Percentiles rank a stretch among this genome's conserved stretches.
Evolutionary conservation across 2,113 vertebrate genomes (phyloP).

Genomic region (Rattus rattus): DNA sequence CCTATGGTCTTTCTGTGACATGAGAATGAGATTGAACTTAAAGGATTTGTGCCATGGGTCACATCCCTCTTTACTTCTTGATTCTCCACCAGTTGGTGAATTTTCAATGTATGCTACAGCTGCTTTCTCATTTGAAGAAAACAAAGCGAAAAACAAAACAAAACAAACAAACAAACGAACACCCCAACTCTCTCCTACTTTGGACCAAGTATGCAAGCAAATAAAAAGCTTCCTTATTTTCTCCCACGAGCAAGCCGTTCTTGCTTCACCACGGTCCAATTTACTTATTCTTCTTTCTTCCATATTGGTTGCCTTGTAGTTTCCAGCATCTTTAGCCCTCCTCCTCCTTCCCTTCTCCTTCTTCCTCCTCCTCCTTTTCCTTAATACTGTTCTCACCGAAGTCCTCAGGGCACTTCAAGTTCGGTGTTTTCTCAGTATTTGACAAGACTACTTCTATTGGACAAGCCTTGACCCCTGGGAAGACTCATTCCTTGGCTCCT

Average conservation of each 20-base stretch:
- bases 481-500: fast-evolving
- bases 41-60: neutral
- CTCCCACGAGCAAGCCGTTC: neutral
- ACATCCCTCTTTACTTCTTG: neutral
- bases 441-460: neutral
- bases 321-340: neutral
- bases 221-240: neutral
- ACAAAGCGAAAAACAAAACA: too few species aligned
- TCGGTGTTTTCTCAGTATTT: neutral
- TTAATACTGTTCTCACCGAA: neutral
- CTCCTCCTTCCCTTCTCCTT: neutral
- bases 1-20: neutral
- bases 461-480: neutral
- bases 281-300: neutral
- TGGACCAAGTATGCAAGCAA: neutral
- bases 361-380: neutral
- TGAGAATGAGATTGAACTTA: neutral
- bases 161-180: neutral
- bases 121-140: neutral
- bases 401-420: neutral
- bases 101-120: neutral
- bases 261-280: neutral
- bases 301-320: neutral
- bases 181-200: neutral
- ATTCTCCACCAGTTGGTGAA: neutral